These are phyloP conservation scores for Papilio polytes DNA, from an alignment of 1,140 invertebrate species.

Conservation along the genomic window DNA sequence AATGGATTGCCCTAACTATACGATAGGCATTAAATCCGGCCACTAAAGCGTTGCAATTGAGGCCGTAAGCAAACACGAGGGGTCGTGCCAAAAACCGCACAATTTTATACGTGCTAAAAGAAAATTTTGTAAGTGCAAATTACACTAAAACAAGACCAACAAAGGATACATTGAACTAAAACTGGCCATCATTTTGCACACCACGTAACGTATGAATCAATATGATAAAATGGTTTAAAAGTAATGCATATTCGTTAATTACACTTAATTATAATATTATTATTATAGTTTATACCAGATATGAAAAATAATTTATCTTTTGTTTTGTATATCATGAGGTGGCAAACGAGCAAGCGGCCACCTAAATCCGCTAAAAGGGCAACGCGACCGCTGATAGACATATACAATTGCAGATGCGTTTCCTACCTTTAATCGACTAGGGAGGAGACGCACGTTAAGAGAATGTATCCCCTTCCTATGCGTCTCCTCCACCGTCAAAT, in stretches of 20 bases:
- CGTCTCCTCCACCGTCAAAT: no score
- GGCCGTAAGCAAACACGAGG: background rate
- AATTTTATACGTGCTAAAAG: slow-evolving; percentile 3
- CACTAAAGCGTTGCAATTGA: slow-evolving; percentile 1
- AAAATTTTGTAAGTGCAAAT: slow-evolving; percentile 11
- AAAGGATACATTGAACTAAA: slow-evolving; percentile 18
- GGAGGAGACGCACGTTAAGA: no score
- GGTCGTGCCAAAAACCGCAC: slow-evolving; percentile 20
- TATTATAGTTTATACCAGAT: no score
- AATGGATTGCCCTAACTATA: background rate
- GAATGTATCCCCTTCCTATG: no score
- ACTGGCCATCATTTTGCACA: background rate
- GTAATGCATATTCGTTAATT: no score
- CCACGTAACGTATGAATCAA: background rate
- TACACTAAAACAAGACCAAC: background rate
- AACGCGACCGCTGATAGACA: no score
- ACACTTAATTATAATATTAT: background rate
- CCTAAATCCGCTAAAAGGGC: no score
- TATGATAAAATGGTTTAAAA: background rate
- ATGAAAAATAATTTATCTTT: no score
- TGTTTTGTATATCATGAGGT: no score
- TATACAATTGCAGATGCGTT: no score
- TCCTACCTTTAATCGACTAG: no score
- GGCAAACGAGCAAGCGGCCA: no score
- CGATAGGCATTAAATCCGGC: slow-evolving; percentile 6